Base-by-base conservation (phyloP, 2,888 invertebrate genomes). In the Eledona agricola region DNA sequence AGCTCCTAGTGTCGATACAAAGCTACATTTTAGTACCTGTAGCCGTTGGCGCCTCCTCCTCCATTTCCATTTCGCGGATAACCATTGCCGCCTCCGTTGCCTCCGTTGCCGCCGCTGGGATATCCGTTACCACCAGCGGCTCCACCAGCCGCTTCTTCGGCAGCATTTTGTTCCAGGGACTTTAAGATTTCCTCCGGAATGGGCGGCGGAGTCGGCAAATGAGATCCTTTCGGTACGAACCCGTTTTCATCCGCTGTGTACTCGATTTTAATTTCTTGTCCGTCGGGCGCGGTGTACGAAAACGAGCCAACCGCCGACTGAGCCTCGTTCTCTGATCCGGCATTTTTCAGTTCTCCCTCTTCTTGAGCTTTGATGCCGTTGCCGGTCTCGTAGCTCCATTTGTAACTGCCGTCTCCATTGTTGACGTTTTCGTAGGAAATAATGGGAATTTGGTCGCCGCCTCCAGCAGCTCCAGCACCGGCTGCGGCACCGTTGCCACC, bases 191-290 rank as follows among this genome's bases (percentile, higher is more conserved):
- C 85, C 60, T 80, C 82, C n/a, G 85, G 85, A 57, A 85, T 83
- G 40, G 85, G 84, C 1, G 85, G 85, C 3, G 85, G 81, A 0
- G 84, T 84, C 7, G 85, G 85, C 31, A 85, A 68, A 59, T 85
- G 81, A 11, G 77, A 78, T 23, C 81, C 81, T 53, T 79, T 76
- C 1, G 85, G 82, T 51, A 81, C 82, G 73, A 86, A 86, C 38
- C 86, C 86, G 55, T 83, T 85, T 66, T 85, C 85, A 66, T 86
- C 85, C 25, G 85, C 85, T 1, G 81, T 79, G 65, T 85, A 85
- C n/a, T 80, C 79, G 7, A 86, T 72, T 42, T 79, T 80, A 54
- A 84, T 81, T 6, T 81, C 75, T 58, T 82, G 79, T 1, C 86
- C 86, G 65, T 86, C 86, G 0, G 85, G 85, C 15, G 83, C 82